These are phyloP conservation scores for Halcyon badia DNA, from an alignment of 2,797 vertebrate species.

Conservation along the genomic window DNA sequence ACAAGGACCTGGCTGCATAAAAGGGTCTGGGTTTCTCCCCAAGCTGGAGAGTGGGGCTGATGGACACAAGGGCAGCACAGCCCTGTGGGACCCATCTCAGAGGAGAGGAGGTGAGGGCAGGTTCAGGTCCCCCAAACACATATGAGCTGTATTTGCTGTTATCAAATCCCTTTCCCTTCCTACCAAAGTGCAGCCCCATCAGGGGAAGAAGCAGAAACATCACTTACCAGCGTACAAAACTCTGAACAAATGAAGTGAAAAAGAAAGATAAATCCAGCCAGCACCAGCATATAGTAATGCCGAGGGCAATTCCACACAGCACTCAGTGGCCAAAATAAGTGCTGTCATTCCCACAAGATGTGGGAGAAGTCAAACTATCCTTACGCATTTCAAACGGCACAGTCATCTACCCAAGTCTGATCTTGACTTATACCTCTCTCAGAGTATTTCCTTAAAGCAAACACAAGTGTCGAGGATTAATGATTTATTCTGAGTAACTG, in stretches of 20 bases:
- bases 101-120: background rate
- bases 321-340: background rate
- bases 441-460: background rate
- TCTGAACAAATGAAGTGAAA: background rate
- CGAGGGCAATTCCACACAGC: background rate
- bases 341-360: background rate
- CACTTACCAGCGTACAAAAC: background rate
- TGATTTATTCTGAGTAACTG: conserved; percentile 13
- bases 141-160: background rate
- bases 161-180: background rate
- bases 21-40: background rate
- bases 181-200: background rate
- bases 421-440: background rate
- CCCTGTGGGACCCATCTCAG: fast-evolving
- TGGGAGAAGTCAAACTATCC: background rate
- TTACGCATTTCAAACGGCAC: background rate
- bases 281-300: background rate
- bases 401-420: background rate
- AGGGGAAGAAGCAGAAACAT: background rate
- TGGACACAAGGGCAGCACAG: background rate
- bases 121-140: background rate
- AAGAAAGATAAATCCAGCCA: background rate
- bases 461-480: background rate
- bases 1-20: background rate
- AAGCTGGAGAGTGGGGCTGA: fast-evolving